Evolutionary conservation across 2,797 vertebrate species (phyloP), one percentile per base, ranked within the genome.

Genomic region (Cephalopachus bancanus): DNA sequence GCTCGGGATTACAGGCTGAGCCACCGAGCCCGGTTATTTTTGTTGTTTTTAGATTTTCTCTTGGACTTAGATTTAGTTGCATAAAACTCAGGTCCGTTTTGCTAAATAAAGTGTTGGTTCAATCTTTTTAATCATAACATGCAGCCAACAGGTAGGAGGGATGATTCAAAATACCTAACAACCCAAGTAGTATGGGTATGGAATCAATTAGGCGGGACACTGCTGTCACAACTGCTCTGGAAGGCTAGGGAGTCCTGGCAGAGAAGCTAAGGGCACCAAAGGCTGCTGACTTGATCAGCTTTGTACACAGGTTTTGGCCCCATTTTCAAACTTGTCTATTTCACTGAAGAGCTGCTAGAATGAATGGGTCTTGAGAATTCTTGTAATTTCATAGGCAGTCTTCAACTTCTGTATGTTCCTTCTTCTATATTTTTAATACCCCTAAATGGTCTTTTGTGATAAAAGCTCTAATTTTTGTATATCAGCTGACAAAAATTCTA

Each of bases 31-130:
- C 37, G 37, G 37, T 37, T 37, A 37, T 78, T 55, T 90, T 79
- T 60, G 49, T 69, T 92, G 69, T 83, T 64, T 92, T 53, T 65
- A 93, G 20, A 75, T 86, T 81, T 95, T 96, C 72, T 90, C 59
- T 44, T 76, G 26, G 20, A 69, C 71, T 92, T 80, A 95, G 65
- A 76, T 62, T 95, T 88, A 90, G 79, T 2, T 57, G 26, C 62
- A 78, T n/a, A 91, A 72, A 92, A 87, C 19, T 57, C 30, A 83
- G 26, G n/a, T 28, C 37, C 53, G 64, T 89, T 64, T 78, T 60
- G 64, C 69, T 93, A 89, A 83, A 83, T 67, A 76, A n/a, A 65
- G 4, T 19, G 51, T 7, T 86, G n/a, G 28, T 72, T 51, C 12
- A 17, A 81, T 71, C 15, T 80, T 90, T 92, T 74, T 22, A 93